Percentiles rank a stretch among this genome's conserved stretches.
phyloP scores from a whole-genome alignment of 2,797 vertebrate species.

The Pteropus rufus region DNA sequence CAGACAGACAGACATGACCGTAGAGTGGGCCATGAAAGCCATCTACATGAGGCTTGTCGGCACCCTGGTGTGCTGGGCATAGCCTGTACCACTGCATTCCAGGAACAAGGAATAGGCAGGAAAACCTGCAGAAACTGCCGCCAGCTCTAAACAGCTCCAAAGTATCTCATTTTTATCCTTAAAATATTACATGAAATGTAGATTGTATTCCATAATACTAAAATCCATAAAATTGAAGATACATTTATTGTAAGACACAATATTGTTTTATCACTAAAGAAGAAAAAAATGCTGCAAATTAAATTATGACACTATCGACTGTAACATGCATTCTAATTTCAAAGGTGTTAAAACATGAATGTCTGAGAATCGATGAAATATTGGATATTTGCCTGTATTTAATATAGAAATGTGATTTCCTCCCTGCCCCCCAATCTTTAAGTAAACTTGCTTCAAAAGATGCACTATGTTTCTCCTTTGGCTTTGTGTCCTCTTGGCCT shows the following conservation, averaged over 20 bases:
- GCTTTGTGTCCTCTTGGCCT: not conserved
- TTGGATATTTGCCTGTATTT: not conserved
- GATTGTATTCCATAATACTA: not conserved
- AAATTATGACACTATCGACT: conserved; percentile 3
- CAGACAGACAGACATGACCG: too few species aligned
- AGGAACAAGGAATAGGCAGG: not conserved
- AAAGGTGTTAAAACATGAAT: conserved; percentile 9
- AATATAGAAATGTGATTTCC: not conserved
- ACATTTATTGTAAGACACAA: not conserved
- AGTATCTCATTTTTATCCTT: not conserved
- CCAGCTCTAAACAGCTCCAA: not conserved
- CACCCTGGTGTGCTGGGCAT: not conserved
- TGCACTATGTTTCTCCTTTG: not conserved
- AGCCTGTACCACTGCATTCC: not conserved
- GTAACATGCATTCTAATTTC: conserved; percentile 24
- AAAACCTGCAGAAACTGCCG: not conserved
- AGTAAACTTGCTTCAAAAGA: not conserved
- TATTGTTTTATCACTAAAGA: conserved; percentile 37
- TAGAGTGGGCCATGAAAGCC: not conserved
- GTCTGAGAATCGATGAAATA: not conserved
- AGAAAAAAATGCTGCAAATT: conserved; percentile 39
- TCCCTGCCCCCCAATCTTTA: not conserved
- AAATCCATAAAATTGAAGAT: not conserved
- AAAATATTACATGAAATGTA: not conserved
- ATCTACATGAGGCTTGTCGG: not conserved